Percentiles rank a stretch among this genome's conserved stretches.
Conservation (phyloP, 2,113 vertebrate species). For the Rousettus leschenaultii region DNA sequence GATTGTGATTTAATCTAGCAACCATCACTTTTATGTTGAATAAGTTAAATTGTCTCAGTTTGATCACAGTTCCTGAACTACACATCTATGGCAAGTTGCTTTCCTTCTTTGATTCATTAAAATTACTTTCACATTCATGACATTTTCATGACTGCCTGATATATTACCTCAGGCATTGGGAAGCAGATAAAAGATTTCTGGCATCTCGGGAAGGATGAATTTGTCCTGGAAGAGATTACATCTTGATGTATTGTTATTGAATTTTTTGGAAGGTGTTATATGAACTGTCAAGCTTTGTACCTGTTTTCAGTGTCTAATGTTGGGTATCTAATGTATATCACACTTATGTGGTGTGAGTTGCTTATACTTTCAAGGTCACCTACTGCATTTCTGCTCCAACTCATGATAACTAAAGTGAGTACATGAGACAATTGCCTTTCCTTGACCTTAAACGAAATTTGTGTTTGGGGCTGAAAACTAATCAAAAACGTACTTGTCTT, state of each 20-base stretch:
- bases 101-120: slow-evolving; percentile 76
- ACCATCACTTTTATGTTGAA: neutral
- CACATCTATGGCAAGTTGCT: slow-evolving; percentile 57
- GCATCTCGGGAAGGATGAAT: slow-evolving; percentile 54
- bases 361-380: slow-evolving; percentile 66
- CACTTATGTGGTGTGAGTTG: slow-evolving; percentile 59
- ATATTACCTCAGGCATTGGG: slow-evolving; percentile 70
- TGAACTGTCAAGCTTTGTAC: slow-evolving; percentile 70
- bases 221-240: slow-evolving; percentile 72
- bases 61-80: slow-evolving; percentile 66
- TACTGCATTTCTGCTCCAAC: slow-evolving; percentile 48
- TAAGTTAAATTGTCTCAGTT: slow-evolving; percentile 9
- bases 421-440: slow-evolving; percentile 8
- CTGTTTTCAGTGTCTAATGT: slow-evolving; percentile 54
- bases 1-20: slow-evolving; percentile 32
- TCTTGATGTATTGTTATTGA: slow-evolving; percentile 71
- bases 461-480: slow-evolving; percentile 32
- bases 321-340: slow-evolving; percentile 40
- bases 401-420: neutral
- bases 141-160: slow-evolving; percentile 74
- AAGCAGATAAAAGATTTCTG: slow-evolving; percentile 75
- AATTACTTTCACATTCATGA: slow-evolving; percentile 74
- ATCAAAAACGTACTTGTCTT: slow-evolving; percentile 45
- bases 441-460: slow-evolving; percentile 57
- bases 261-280: slow-evolving; percentile 69